Conservation (phyloP, 2,888 invertebrate genomes). For the Chrysomela aeneicollis region DNA sequence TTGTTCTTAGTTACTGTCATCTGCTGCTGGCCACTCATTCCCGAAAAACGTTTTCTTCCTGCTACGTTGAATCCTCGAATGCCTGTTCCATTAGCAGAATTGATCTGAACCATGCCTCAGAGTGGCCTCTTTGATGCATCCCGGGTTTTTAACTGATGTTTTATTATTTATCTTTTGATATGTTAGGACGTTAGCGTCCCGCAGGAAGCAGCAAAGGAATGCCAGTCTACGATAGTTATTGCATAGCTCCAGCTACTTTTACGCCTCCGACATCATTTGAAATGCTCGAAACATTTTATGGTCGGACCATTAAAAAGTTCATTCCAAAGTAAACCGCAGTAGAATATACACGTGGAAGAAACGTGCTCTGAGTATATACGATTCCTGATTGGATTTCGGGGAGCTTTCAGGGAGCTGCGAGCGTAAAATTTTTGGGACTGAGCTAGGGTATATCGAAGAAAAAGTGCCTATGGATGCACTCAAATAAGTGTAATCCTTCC, state of each 20-base stretch:
- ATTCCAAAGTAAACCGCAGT: conserved; percentile 51
- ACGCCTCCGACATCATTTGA: conserved; percentile 36
- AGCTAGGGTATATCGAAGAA: neutral
- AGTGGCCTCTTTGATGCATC: conserved; percentile 11
- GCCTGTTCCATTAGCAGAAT: neutral
- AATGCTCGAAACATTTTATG: conserved; percentile 49
- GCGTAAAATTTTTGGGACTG: neutral
- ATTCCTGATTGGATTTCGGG: conserved; percentile 7
- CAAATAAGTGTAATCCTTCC: no score
- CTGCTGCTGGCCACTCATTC: no score
- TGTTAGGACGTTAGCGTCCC: conserved; percentile 6
- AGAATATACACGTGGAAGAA: conserved; percentile 50
- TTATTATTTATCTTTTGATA: conserved; percentile 16
- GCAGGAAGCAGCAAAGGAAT: neutral
- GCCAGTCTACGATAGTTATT: conserved; percentile 9
- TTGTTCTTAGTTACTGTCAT: no score
- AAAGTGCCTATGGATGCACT: no score
- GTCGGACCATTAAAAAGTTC: conserved; percentile 52
- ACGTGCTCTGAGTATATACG: conserved; percentile 46
- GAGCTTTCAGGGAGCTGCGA: neutral
- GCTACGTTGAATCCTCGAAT: neutral
- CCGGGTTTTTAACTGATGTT: conserved; percentile 8
- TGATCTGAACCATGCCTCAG: neutral
- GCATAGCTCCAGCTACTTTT: conserved; percentile 8
- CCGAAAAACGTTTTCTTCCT: conserved; percentile 22